A percentile compares a stretch with the other conserved stretches of the same genome.
These are phyloP conservation scores for Fratercula arctica DNA, from an alignment of 2,797 vertebrate species.

Conservation along the genomic window DNA sequence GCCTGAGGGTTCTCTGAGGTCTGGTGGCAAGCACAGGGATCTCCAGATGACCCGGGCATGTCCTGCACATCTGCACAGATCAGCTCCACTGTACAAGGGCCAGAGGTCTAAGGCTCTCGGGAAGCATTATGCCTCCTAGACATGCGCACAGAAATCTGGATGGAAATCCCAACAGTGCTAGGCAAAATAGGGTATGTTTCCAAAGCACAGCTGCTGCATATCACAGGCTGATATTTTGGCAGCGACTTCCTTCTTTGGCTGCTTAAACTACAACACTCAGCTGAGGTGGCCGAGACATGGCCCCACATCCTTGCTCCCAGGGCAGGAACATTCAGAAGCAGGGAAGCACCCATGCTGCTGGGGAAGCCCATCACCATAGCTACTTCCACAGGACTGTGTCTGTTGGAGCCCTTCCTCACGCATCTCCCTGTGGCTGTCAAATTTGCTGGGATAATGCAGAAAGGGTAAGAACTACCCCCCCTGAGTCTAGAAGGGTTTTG, in stretches of 20 bases:
- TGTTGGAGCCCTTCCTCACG: neutral
- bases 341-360: neutral
- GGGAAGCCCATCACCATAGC: neutral
- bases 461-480: neutral
- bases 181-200: neutral
- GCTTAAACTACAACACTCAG: neutral
- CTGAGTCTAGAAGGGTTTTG: neutral
- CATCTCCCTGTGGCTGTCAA: neutral
- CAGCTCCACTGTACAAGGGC: neutral
- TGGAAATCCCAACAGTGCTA: neutral
- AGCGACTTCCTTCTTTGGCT: neutral
- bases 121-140: neutral
- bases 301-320: neutral
- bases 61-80: neutral
- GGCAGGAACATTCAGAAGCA: accelerated
- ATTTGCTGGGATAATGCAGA: neutral
- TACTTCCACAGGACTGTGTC: neutral
- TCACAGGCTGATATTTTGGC: neutral
- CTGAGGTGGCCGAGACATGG: neutral
- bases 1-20: neutral
- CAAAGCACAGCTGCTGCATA: slow-evolving; percentile 22
- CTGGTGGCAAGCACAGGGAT: neutral
- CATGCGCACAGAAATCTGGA: neutral
- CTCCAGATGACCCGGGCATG: neutral
- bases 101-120: neutral